Percentiles rank a stretch among this genome's conserved stretches.
Evolutionary conservation across 2,113 vertebrate genomes (phyloP).

Genomic region (Excalfactoria chinensis): DNA sequence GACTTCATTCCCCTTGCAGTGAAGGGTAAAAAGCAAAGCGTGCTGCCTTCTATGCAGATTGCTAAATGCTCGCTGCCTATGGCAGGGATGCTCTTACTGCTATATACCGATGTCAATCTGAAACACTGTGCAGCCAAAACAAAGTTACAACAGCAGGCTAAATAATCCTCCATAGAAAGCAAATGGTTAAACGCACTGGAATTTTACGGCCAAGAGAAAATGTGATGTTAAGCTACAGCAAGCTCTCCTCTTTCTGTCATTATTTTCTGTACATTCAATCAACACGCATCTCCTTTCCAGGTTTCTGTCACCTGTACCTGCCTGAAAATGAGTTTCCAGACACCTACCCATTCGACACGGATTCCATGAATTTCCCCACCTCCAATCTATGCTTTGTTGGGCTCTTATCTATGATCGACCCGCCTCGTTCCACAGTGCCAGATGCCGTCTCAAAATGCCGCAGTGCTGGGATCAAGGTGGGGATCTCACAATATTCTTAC

Average conservation of each 20-base stretch:
- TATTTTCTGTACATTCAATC: fast-evolving
- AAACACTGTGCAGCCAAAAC: neutral
- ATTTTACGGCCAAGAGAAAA: fast-evolving
- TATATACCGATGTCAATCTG: neutral
- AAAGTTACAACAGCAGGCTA: neutral
- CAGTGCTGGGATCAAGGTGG: slow-evolving; percentile 85
- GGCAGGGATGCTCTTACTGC: neutral
- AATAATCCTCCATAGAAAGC: neutral
- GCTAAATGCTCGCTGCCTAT: neutral
- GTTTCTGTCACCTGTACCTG: slow-evolving; percentile 84
- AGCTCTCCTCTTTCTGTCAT: neutral
- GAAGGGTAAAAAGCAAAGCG: neutral
- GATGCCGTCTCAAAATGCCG: slow-evolving; percentile 84
- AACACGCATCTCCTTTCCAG: slow-evolving; percentile 49
- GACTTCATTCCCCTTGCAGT: neutral
- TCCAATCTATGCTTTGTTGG: slow-evolving; percentile 83
- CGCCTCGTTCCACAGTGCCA: slow-evolving; percentile 83
- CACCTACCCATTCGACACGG: slow-evolving; percentile 77
- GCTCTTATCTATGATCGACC: slow-evolving; percentile 85
- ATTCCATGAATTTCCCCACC: slow-evolving; percentile 82
- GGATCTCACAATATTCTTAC: neutral
- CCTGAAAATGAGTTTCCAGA: slow-evolving; percentile 79
- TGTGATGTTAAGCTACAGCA: neutral
- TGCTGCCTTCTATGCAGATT: neutral
- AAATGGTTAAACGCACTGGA: neutral